Evolutionary conservation across 2,113 vertebrate species (phyloP).

Genomic region (Alosa alosa): DNA sequence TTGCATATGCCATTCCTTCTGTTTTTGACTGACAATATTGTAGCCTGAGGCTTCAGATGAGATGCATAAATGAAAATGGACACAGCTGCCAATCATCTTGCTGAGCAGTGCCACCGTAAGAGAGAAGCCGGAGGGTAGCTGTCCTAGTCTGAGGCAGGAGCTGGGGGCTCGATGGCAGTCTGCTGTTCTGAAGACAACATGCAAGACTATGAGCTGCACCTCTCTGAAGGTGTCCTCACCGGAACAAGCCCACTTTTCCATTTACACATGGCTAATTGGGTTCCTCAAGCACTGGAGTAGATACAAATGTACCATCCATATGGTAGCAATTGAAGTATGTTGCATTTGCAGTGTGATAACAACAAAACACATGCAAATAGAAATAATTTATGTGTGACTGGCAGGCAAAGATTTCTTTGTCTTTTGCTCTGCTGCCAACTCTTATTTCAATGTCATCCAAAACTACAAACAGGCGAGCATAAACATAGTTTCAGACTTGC

Average conservation of each 20-base stretch:
- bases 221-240: background rate
- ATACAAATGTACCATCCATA: background rate
- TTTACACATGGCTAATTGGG: background rate
- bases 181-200: background rate
- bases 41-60: slow-evolving; percentile 2
- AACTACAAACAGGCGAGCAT: background rate
- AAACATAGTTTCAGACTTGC: background rate
- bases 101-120: background rate
- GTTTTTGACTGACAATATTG: background rate
- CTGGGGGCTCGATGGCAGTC: background rate
- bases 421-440: background rate
- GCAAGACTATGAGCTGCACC: background rate
- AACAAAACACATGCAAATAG: background rate
- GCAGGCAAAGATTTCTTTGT: background rate
- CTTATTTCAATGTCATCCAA: background rate
- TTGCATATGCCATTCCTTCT: background rate
- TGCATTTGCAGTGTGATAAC: background rate
- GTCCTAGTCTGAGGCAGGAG: background rate
- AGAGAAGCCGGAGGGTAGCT: background rate
- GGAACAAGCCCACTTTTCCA: background rate
- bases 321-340: background rate
- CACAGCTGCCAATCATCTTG: background rate
- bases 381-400: background rate
- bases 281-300: background rate
- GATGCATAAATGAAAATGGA: slow-evolving; percentile 2